phyloP scores from a whole-genome alignment of 2,888 invertebrate genomes.

The Macaria notata region DNA sequence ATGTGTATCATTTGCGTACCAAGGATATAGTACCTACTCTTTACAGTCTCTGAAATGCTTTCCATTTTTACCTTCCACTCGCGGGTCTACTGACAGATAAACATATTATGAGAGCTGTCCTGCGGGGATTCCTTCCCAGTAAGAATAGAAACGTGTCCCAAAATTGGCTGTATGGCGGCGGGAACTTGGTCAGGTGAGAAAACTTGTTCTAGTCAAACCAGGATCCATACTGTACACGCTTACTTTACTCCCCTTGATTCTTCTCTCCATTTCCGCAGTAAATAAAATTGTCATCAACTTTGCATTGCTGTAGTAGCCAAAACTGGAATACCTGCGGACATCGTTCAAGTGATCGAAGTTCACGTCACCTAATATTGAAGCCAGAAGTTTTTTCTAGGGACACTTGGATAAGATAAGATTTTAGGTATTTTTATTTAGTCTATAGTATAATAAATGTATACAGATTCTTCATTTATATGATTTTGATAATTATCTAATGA shows the following conservation, averaged over 20 bases:
- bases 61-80: constrained; percentile 51
- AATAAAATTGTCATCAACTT: constrained; percentile 60
- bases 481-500: too few relatives aligned
- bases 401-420: too few relatives aligned
- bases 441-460: too few relatives aligned
- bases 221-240: too few relatives aligned
- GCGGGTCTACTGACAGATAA: constrained; percentile 56
- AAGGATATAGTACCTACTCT: constrained; percentile 56
- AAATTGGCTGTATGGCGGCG: constrained; percentile 24
- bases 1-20: constrained; percentile 62
- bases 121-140: constrained; percentile 49
- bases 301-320: constrained; percentile 39
- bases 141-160: constrained; percentile 2
- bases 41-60: constrained; percentile 62
- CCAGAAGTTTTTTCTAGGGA: too few relatives aligned
- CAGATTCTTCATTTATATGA: too few relatives aligned
- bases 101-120: constrained; percentile 58
- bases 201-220: too few relatives aligned
- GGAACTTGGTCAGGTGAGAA: constrained; percentile 43
- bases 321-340: constrained; percentile 77
- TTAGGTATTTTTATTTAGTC: too few relatives aligned
- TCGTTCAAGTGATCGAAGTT: constrained; percentile 79
- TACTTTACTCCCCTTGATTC: too few relatives aligned
- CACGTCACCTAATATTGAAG: constrained; percentile 86
- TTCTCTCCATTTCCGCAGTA: too few relatives aligned